phyloP scores from a whole-genome alignment of 2,888 invertebrate species.

The Argyra leucocephala region DNA sequence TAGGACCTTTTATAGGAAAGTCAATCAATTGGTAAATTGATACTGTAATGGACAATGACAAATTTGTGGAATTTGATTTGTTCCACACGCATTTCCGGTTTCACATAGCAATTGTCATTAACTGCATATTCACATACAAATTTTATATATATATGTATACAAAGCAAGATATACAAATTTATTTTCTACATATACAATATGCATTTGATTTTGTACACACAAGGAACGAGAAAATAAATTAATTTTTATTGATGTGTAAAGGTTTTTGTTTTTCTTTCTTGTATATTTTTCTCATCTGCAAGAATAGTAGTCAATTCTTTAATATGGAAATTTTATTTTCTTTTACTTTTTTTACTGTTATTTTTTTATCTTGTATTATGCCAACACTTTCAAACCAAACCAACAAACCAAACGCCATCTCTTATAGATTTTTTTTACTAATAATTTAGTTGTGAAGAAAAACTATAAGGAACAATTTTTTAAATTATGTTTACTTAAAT shows the following conservation, averaged over 20 bases:
- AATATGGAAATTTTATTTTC: neutral
- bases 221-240: neutral
- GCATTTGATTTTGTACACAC: too few species aligned
- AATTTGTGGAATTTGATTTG: slow-evolving; percentile 20
- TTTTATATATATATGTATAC: too few species aligned
- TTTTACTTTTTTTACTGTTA: neutral
- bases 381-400: neutral
- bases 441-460: too few species aligned
- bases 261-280: slow-evolving; percentile 17
- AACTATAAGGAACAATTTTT: too few species aligned
- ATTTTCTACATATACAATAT: too few species aligned
- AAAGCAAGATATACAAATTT: too few species aligned
- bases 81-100: too few species aligned
- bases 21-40: slow-evolving; percentile 27
- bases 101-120: too few species aligned
- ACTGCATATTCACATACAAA: too few species aligned
- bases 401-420: neutral
- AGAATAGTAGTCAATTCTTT: neutral
- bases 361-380: neutral
- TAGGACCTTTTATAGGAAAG: slow-evolving; percentile 19
- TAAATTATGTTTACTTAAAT: too few species aligned
- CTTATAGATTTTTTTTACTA: too few species aligned
- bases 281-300: neutral
- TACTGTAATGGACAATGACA: slow-evolving; percentile 27
- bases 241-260: neutral